phyloP scores from a whole-genome alignment of 2,797 vertebrate genomes.

The Threskiornis aethiopicus region DNA sequence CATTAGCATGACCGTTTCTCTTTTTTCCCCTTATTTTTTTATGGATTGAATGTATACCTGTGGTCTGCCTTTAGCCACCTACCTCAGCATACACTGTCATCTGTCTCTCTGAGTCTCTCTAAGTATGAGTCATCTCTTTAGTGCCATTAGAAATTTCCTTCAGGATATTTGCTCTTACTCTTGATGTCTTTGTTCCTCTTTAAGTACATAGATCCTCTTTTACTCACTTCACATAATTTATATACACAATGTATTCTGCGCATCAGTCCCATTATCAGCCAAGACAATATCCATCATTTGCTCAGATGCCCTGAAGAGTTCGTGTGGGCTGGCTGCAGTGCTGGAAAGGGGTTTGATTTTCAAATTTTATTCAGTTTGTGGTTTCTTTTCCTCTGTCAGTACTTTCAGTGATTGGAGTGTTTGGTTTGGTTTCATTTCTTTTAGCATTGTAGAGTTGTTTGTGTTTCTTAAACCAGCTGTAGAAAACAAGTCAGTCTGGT shows the following conservation, averaged over 20 bases:
- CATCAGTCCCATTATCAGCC: not conserved
- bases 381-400: not conserved
- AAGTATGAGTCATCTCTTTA: not conserved
- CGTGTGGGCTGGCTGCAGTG: not conserved
- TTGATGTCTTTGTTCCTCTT: not conserved
- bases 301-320: not conserved
- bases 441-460: not conserved
- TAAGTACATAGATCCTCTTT: not conserved
- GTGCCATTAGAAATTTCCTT: not conserved
- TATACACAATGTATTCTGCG: not conserved
- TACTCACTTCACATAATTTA: not conserved
- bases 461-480: not conserved
- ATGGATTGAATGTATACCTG: not conserved
- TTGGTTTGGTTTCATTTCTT: not conserved
- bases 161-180: not conserved
- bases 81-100: not conserved
- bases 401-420: not conserved
- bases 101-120: not conserved
- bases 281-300: slow-evolving; percentile 10
- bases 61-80: not conserved
- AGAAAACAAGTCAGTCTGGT: not conserved
- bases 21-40: not conserved
- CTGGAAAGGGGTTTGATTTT: not conserved
- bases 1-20: not conserved
- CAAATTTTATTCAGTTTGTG: not conserved